phyloP scores from a whole-genome alignment of 2,113 vertebrate species.

The Mesitornis unicolor region DNA sequence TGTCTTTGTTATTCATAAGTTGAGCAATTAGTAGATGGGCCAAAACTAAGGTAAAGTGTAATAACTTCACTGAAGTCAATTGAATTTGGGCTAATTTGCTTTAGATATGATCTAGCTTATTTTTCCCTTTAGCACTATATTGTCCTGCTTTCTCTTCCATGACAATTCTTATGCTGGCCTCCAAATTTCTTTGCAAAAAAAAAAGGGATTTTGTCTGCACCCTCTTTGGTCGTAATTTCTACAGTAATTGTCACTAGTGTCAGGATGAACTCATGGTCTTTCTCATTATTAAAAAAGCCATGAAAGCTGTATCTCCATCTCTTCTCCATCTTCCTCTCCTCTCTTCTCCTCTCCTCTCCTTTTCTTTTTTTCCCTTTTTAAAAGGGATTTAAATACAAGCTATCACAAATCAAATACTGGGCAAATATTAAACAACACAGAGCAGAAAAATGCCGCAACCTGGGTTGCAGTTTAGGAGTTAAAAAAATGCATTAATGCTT shows the following conservation, averaged over 20 bases:
- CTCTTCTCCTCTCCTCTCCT: rapidly evolving
- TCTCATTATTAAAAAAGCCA: not conserved
- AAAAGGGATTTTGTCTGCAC: not conserved
- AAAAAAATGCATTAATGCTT: not conserved
- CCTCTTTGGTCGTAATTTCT: not conserved
- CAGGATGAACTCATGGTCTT: not conserved
- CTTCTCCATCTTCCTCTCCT: rapidly evolving
- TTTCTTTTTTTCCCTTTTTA: not conserved
- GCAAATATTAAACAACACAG: not conserved
- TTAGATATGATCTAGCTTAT: not conserved
- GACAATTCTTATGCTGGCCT: not conserved
- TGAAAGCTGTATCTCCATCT: not conserved
- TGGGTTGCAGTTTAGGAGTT: not conserved
- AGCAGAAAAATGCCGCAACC: not conserved
- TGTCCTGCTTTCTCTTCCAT: not conserved
- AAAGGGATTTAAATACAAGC: not conserved
- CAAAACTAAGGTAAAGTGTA: not conserved
- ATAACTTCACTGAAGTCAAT: not conserved
- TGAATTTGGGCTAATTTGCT: not conserved
- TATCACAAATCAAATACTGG: not conserved
- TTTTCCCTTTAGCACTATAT: not conserved
- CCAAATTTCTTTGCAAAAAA: not conserved
- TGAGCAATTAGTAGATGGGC: not conserved
- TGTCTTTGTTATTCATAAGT: not conserved
- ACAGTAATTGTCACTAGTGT: not conserved